Evolutionary conservation across 2,797 vertebrate genomes (phyloP), one percentile per base, ranked within the genome.

Genomic region (Serranus cabrilla): DNA sequence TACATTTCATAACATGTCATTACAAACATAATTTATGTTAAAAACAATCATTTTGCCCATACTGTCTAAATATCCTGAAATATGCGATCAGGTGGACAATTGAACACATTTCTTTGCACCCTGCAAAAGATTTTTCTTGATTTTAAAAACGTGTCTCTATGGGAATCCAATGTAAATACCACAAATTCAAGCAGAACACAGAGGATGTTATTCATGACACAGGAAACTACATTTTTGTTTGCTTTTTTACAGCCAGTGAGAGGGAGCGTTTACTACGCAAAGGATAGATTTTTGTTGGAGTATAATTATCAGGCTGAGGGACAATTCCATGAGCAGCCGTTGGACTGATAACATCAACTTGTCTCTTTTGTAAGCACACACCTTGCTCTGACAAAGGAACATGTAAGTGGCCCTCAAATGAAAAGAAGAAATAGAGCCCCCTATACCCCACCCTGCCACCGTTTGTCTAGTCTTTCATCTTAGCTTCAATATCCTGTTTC

Each of bases 401-500:
- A 71, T 76, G 55, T 39, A 83, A 88, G 78, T 88, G 85, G 78
- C 80, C 75, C 78, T 81, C 72, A 78, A 65, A 56, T 82, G 76
- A 89, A 80, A 66, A 69, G 74, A 83, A 80, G 74, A 87, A 87
- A 88, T 54, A 71, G 52, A 88, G 74, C 50, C 79, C 80, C 71
- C 37, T 47, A 23, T 66, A 78, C 70, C 45, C 80, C 61, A 79
- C 77, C 83, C 76, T 65, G 37, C 14, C 62, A 69, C 39, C 8
- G 37, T 49, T 73, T 60, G 69, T 59, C 76, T 86, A 37, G 49
- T 78, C 80, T 91, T 91, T 91, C 81, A 89, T 84, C 74, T 83
- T 56, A 50, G 63, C 66, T 71, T 85, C 69, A 88, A 90, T 89
- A 91, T 92, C 83, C 73, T 45, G 65, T 91, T 90, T 88, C 77